phyloP scores from a whole-genome alignment of 2,113 vertebrate genomes.

The Macaca nemestrina region DNA sequence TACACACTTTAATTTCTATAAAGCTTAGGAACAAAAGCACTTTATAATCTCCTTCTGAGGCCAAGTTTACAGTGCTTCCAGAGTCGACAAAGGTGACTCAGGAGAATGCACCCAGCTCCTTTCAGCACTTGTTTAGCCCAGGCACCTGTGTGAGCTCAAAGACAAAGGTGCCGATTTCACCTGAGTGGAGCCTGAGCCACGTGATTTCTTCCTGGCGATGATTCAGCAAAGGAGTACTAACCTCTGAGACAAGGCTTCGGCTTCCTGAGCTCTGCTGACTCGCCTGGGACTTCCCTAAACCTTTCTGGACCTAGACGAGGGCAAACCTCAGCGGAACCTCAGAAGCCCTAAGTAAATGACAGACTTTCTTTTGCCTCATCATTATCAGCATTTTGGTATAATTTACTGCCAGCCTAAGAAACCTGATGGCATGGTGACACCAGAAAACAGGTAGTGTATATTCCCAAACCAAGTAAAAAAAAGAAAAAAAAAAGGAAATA shows the following conservation, averaged over 20 bases:
- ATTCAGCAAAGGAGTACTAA: neutral
- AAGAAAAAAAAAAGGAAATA: neutral
- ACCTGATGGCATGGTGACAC: neutral
- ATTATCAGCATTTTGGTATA: neutral
- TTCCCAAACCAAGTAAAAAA: neutral
- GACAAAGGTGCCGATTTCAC: neutral
- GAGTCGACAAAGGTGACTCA: slow-evolving; percentile 38
- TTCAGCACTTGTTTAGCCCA: slow-evolving; percentile 25
- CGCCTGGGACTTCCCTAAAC: neutral
- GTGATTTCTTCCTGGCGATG: neutral
- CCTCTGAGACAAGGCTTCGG: neutral
- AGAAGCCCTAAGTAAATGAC: neutral
- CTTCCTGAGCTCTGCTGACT: neutral
- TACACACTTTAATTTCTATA: slow-evolving; percentile 43
- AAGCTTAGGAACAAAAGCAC: slow-evolving; percentile 53
- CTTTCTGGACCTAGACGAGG: neutral
- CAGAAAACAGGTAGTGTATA: neutral
- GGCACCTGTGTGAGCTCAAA: slow-evolving; percentile 10
- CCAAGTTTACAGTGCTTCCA: slow-evolving; percentile 24
- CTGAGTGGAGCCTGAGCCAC: slow-evolving; percentile 13
- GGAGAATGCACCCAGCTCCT: neutral
- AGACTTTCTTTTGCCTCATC: neutral
- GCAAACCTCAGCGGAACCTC: neutral
- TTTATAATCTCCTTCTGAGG: slow-evolving; percentile 23
- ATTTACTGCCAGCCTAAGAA: neutral